These are phyloP conservation scores for Brachyalestes nurse DNA, from an alignment of 2,797 vertebrate species.

Conservation along the genomic window DNA sequence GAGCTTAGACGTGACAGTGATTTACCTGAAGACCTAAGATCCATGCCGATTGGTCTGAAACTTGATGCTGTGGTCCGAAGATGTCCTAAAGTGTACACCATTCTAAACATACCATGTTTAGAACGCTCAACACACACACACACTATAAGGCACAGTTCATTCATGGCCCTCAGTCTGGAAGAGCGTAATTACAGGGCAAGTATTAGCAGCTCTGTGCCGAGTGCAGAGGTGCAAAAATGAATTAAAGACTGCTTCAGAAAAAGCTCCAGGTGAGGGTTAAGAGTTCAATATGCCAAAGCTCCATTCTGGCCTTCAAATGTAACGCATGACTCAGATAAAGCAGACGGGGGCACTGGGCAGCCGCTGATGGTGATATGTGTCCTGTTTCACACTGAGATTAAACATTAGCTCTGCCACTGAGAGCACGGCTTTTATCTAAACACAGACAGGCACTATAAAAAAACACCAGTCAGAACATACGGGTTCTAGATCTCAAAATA, in stretches of 20 bases:
- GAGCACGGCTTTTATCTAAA: not conserved
- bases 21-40: too few species aligned
- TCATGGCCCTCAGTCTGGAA: slow-evolving; percentile 24
- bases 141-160: slow-evolving; percentile 30
- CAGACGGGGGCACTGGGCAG: not conserved
- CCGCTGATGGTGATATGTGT: not conserved
- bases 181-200: slow-evolving; percentile 48
- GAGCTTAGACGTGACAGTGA: too few species aligned
- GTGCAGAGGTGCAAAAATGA: slow-evolving; percentile 46
- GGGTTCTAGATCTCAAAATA: not conserved
- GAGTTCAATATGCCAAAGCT: slow-evolving; percentile 39
- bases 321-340: slow-evolving; percentile 17
- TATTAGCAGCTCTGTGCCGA: slow-evolving; percentile 39
- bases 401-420: not conserved
- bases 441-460: not conserved
- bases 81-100: too few species aligned
- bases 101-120: too few species aligned
- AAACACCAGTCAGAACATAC: not conserved
- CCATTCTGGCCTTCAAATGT: slow-evolving; percentile 1
- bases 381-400: not conserved
- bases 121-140: not conserved
- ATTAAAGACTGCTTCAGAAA: slow-evolving; percentile 44
- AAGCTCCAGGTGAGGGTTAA: slow-evolving; percentile 44
- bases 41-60: too few species aligned
- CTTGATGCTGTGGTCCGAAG: too few species aligned